Base-by-base conservation (phyloP, 2,113 vertebrate species). In the Gnathonemus echidnorhynchus region DNA sequence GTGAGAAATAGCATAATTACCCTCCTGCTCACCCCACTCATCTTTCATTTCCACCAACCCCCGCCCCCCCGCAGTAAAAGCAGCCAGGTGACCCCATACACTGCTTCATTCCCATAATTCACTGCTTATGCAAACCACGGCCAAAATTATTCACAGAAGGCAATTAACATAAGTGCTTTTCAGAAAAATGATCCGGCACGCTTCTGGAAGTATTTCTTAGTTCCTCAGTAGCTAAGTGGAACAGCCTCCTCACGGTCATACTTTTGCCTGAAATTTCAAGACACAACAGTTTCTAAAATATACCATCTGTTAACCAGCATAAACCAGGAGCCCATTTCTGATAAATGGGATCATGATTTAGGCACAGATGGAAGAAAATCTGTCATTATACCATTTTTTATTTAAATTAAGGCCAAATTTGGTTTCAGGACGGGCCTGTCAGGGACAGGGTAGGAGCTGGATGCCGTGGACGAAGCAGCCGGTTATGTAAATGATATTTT, bases 231-330 rank as follows among this genome's bases (percentile, higher is more conserved):
- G 42, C 9, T 85, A 19, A n/a, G 24, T 9, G 24, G 45, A 27
- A 85, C 4, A 21, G 42, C 83, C 45, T 85, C 21, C 21, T n/a
- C 15, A 19, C 19, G 17, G 15, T 85, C 45, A 0, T 11, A 48
- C 83, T 48, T 85, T 48, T n/a, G 5, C 21, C 39, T 48, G 80
- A 85, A 85, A 85, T 48, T 46, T 48, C 39, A 48, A 85, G 83
- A 85, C 39, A 85, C 45, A 10, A 48, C 83, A 85, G 45, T 85
- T 46, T 85, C 83, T 85, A 42, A n/a, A 85, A 80, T 80, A 19
- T 42, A 5, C 83, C 83, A 85, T 85, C 83, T 85, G 83, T 85
- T 48, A 85, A n/a, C 39, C 83, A 48, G 24, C 83, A 85, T n/a
- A n/a, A 2, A 85, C 8, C 83, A 48, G 24, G 45, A 85, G 45